A percentile compares a stretch with the other conserved stretches of the same genome.
Evolutionary conservation across 2,888 invertebrate genomes (phyloP).

Genomic region (Lucinisca nassula): DNA sequence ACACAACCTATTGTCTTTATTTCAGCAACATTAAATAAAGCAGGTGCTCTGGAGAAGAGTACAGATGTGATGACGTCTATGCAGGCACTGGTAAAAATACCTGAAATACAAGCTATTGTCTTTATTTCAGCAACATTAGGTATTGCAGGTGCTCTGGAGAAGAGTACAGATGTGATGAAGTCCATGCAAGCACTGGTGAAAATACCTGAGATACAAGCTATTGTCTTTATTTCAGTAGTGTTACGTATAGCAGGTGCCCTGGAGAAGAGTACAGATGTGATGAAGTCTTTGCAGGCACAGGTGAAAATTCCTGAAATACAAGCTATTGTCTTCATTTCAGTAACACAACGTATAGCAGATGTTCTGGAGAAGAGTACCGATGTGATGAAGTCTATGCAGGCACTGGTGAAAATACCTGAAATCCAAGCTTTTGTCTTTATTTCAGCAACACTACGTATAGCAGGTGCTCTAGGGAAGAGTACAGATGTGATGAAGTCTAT

Average conservation of each 20-base stretch:
- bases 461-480: slow-evolving; percentile 97
- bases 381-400: slow-evolving; percentile 99
- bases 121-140: slow-evolving; percentile 94
- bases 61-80: slow-evolving; percentile 99
- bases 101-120: slow-evolving; percentile 98
- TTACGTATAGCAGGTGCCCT: slow-evolving; percentile 97
- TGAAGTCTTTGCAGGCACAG: slow-evolving; percentile 98
- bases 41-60: slow-evolving; percentile 97
- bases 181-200: slow-evolving; percentile 97
- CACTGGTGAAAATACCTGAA: slow-evolving; percentile 96
- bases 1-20: slow-evolving; percentile 92
- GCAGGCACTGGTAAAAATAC: slow-evolving; percentile 96
- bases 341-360: slow-evolving; percentile 97
- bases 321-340: slow-evolving; percentile 89
- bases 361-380: slow-evolving; percentile 98
- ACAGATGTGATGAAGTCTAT: slow-evolving; percentile 99
- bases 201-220: slow-evolving; percentile 97
- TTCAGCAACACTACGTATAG: slow-evolving; percentile 96
- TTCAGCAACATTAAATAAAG: slow-evolving; percentile 96
- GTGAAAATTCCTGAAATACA: slow-evolving; percentile 97
- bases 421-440: slow-evolving; percentile 84
- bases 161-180: slow-evolving; percentile 99
- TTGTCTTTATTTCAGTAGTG: slow-evolving; percentile 91
- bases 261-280: slow-evolving; percentile 98
- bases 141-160: slow-evolving; percentile 96